These are phyloP conservation scores for Uropsilus gracilis DNA, from an alignment of 2,113 vertebrate genomes.

Conservation along the genomic window DNA sequence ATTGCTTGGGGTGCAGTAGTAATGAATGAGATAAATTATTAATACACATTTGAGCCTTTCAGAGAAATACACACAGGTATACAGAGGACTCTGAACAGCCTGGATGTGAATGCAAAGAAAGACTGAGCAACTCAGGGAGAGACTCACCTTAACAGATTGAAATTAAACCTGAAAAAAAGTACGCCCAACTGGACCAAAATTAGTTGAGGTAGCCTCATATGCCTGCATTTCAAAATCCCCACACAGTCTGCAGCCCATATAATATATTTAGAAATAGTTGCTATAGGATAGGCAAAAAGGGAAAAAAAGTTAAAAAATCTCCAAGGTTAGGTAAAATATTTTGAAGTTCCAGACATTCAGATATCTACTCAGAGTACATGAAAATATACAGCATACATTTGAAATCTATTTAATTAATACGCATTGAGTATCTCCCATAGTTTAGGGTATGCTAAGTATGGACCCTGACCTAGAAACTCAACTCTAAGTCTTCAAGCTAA, in stretches of 20 bases:
- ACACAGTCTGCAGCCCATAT: neutral
- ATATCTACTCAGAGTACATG: neutral
- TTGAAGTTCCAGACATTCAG: neutral
- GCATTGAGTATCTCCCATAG: neutral
- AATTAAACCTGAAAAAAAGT: constrained; percentile 1
- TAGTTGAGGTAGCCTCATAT: neutral
- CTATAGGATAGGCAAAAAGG: neutral
- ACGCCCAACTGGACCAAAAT: neutral
- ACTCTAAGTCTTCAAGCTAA: neutral
- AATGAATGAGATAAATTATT: constrained; percentile 69
- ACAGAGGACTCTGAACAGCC: neutral
- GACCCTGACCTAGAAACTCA: neutral
- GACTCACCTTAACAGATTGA: neutral
- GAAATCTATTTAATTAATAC: neutral
- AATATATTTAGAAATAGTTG: constrained; percentile 13
- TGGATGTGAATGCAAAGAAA: neutral
- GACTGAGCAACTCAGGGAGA: neutral
- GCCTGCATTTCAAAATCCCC: neutral
- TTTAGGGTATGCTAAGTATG: neutral
- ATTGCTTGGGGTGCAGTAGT: neutral
- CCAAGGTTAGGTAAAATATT: neutral
- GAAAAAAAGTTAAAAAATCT: neutral
- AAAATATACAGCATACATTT: neutral
- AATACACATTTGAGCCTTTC: constrained; percentile 8
- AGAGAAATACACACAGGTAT: neutral